Conservation (phyloP, 2,888 invertebrate genomes). For the Perdita meconis region DNA sequence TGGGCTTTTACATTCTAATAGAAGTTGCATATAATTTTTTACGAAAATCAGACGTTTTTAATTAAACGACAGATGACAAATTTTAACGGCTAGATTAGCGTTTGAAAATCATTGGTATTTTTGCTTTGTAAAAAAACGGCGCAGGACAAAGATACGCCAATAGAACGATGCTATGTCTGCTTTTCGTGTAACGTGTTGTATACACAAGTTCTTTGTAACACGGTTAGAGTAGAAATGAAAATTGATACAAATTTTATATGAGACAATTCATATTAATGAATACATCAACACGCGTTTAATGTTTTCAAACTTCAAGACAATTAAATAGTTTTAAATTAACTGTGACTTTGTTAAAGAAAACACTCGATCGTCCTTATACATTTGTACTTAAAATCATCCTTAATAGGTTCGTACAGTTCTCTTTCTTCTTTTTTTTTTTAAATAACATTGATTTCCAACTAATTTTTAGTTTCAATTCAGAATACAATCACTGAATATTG, state of each 20-base stretch:
- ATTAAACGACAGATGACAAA: background rate
- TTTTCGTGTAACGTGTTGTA: conserved; percentile 32
- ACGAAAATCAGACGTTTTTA: background rate
- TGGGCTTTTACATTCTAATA: background rate
- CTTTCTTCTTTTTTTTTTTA: background rate
- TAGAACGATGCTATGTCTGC: conserved; percentile 21
- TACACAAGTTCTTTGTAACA: conserved; percentile 10
- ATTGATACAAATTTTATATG: conserved; percentile 32
- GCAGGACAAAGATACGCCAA: conserved; percentile 16
- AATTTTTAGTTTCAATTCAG: background rate
- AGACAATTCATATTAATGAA: conserved; percentile 25
- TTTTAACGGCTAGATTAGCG: background rate
- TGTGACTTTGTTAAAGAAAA: background rate
- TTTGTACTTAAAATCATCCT: conserved; percentile 12
- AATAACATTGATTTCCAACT: background rate
- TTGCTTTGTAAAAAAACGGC: conserved; percentile 31
- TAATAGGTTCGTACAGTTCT: conserved; percentile 41
- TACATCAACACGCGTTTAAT: background rate
- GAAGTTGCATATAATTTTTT: background rate
- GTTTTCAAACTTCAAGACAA: conserved; percentile 13
- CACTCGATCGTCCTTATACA: conserved; percentile 4
- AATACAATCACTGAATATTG: background rate
- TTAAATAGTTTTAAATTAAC: conserved; percentile 1
- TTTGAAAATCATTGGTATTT: conserved; percentile 12
- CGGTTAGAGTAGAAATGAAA: conserved; percentile 42